Conservation (phyloP, 2,113 vertebrate species). For the Mellivora capensis region DNA sequence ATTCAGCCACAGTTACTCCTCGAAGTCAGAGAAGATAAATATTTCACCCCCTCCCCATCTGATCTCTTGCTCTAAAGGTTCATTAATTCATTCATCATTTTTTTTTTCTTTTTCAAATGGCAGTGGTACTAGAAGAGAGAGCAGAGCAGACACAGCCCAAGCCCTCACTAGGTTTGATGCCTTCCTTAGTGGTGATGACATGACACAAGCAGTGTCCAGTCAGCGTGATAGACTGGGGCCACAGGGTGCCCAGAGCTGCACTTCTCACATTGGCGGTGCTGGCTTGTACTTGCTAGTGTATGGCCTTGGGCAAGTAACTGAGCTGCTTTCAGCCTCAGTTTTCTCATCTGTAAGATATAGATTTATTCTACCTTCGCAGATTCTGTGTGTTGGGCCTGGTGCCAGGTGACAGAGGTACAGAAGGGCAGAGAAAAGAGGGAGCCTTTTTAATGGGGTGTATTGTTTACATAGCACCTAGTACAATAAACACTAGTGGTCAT, state of each 20-base stretch:
- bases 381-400: neutral
- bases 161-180: neutral
- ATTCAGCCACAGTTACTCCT: neutral
- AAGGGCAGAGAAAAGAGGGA: fast-evolving
- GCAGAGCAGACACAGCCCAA: neutral
- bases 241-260: fast-evolving
- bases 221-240: fast-evolving
- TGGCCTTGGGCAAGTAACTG: neutral
- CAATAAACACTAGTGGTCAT: neutral
- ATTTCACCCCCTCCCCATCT: neutral
- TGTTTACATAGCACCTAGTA: neutral
- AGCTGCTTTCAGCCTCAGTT: neutral
- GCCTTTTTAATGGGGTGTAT: fast-evolving
- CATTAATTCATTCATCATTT: no score
- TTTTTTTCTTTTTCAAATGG: neutral
- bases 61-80: neutral
- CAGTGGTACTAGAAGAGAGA: neutral
- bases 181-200: no score
- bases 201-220: neutral
- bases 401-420: fast-evolving
- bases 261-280: no score
- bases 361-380: neutral
- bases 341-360: neutral
- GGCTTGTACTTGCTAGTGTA: neutral
- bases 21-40: neutral